Evolutionary conservation across 2,797 vertebrate genomes (phyloP).

Genomic region (Halcyon smyrnensis): DNA sequence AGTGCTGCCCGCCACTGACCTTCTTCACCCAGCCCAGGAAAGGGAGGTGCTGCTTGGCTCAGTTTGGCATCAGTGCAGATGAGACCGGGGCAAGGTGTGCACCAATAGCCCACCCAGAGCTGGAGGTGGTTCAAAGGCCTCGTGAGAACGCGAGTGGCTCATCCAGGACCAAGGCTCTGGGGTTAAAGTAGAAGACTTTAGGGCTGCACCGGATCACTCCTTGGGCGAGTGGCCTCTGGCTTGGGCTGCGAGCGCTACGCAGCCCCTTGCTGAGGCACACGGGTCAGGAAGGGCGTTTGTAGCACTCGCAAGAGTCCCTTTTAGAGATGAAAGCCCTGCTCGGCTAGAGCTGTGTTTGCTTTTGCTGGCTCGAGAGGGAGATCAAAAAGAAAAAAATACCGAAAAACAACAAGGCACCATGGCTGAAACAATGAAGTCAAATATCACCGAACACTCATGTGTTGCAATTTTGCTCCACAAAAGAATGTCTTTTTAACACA

Average conservation of each 20-base stretch:
- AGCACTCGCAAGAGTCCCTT: background rate
- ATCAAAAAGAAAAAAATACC: background rate
- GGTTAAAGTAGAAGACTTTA: fast-evolving
- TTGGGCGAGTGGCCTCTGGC: fast-evolving
- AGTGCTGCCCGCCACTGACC: background rate
- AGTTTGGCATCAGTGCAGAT: fast-evolving
- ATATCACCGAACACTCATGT: background rate
- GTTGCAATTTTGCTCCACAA: background rate
- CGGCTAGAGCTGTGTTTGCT: background rate
- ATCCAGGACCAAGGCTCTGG: background rate
- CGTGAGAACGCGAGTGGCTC: fast-evolving
- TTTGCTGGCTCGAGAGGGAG: background rate
- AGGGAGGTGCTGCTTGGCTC: fast-evolving
- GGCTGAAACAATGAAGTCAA: background rate
- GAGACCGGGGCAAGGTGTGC: fast-evolving
- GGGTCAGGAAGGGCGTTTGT: background rate
- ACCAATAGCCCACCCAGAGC: background rate
- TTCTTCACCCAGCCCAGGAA: background rate
- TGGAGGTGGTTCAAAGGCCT: fast-evolving
- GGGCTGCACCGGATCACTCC: fast-evolving
- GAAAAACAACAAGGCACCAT: background rate
- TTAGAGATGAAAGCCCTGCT: background rate
- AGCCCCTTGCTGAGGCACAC: background rate
- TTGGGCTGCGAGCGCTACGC: fast-evolving
- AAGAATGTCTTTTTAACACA: background rate